Conservation (phyloP, 1,140 invertebrate species). For the Drosophila kikkawai region DNA sequence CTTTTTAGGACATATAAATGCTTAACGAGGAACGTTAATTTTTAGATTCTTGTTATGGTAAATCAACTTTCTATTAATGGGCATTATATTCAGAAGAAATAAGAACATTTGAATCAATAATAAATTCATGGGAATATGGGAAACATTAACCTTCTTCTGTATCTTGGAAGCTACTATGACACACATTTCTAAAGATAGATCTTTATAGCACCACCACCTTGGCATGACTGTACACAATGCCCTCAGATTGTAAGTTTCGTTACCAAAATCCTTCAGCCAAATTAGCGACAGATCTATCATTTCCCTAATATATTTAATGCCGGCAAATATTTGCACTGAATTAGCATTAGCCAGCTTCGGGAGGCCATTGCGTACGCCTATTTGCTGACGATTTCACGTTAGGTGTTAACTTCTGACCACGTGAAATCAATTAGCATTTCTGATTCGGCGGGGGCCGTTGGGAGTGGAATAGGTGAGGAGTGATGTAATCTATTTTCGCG, state of each 20-base stretch:
- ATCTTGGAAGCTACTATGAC: neutral
- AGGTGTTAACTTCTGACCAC: slow-evolving; percentile 65
- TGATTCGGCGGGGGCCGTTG: slow-evolving; percentile 27
- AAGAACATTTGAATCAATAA: neutral
- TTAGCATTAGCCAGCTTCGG: slow-evolving; percentile 31
- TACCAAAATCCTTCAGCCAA: slow-evolving; percentile 22
- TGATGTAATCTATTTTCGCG: slow-evolving; percentile 75
- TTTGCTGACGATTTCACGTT: slow-evolving; percentile 22
- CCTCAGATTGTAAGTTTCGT: slow-evolving; percentile 8
- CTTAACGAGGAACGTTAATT: neutral
- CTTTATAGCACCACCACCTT: neutral
- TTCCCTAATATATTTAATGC: slow-evolving; percentile 30
- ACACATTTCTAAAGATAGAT: slow-evolving; percentile 27
- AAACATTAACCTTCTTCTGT: neutral
- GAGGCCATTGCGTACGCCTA: slow-evolving; percentile 17
- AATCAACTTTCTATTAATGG: slow-evolving; percentile 11
- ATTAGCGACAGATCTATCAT: slow-evolving; percentile 37
- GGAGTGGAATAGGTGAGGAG: neutral
- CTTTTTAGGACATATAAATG: neutral
- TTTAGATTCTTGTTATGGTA: neutral
- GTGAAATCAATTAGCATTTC: slow-evolving; percentile 76
- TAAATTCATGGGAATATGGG: neutral
- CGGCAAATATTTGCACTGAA: slow-evolving; percentile 42
- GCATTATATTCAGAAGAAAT: neutral
- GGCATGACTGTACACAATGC: slow-evolving; percentile 36